Evolutionary conservation across 2,113 vertebrate species (phyloP).

Genomic region (Macrotus californicus): DNA sequence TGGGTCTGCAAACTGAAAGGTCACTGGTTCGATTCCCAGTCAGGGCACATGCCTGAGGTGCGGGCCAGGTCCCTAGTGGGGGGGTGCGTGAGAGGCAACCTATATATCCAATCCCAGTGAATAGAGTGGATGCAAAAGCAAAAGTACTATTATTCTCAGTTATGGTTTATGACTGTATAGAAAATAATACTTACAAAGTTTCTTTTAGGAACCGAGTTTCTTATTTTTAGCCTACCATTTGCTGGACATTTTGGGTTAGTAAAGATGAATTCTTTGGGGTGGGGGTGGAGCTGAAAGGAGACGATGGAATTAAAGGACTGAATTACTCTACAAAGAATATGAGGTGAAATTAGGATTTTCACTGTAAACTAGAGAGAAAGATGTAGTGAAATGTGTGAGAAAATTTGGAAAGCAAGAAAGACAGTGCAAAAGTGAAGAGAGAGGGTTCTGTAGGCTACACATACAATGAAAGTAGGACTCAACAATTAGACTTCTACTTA

Average conservation of each 20-base stretch:
- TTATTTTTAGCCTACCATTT: not conserved
- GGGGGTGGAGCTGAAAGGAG: not conserved
- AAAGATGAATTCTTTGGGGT: not conserved
- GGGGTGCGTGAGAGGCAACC: too few relatives aligned
- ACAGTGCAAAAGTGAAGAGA: not conserved
- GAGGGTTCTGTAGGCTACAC: not conserved
- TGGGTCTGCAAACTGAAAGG: too few relatives aligned
- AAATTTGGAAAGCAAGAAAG: not conserved
- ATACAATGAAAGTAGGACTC: not conserved
- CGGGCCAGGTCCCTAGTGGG: too few relatives aligned
- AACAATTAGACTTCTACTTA: not conserved
- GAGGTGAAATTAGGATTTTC: not conserved
- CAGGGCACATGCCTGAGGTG: too few relatives aligned
- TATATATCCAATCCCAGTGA: not conserved
- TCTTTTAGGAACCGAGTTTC: not conserved
- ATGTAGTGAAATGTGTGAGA: not conserved
- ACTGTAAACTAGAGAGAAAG: not conserved
- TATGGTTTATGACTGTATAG: not conserved
- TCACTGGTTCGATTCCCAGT: too few relatives aligned
- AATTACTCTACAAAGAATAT: not conserved
- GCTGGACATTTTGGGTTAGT: not conserved
- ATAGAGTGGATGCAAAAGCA: not conserved
- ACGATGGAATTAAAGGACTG: not conserved
- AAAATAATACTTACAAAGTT: not conserved
- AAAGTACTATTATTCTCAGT: not conserved